Evolutionary conservation across 35 echinoderm and acorn worm genomes (phyloP), one percentile per base, ranked within the genome.

Genomic region (Ophiothrix spiculata): DNA sequence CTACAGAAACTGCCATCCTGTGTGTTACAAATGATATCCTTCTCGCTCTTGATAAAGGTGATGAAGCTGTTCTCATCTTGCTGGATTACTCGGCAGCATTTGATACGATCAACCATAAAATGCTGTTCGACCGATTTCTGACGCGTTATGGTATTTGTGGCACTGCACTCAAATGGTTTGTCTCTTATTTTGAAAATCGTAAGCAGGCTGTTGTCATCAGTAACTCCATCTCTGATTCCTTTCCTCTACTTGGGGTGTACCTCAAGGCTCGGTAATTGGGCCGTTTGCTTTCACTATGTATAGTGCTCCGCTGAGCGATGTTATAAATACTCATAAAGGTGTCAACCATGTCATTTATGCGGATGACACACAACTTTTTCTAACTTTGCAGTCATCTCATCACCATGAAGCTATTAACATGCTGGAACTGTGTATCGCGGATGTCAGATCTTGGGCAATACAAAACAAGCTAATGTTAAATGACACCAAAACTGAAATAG

Each of bases 1-100:
- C 79, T 1, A 87, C 64, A 0, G 77, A 93, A 77, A 56, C 79
- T 23, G 73, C 91, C 15, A 39, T 89, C 35, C 81, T 56, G 21
- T 40, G 77, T 39, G 77, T 79, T 39, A 40, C 77, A 79, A 79
- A 25, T n/a, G 77, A 79, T 37, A 16, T 79, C 8, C 33, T 79
- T 31, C 77, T 79, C 15, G 36, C 77, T 25, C 21, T 79, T 40
- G 77, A 79, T 33, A 79, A 40, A 79, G 77, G 77, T 37, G 11
- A 17, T 40, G 10, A 79, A 79, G 36, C 35, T 1, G 39, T 79
- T 23, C 1, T 37, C 31, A 16, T 79, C 23, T 40, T 79, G 13
- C 23, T 39, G 11, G 35, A 39, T 37, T 79, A 79, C 36, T 79
- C 77, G 16, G 36, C 77, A 15, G 35, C 77, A 14, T 79, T 79